These are phyloP conservation scores for Eciton burchellii DNA, from an alignment of 1,140 invertebrate species.

Conservation along the genomic window DNA sequence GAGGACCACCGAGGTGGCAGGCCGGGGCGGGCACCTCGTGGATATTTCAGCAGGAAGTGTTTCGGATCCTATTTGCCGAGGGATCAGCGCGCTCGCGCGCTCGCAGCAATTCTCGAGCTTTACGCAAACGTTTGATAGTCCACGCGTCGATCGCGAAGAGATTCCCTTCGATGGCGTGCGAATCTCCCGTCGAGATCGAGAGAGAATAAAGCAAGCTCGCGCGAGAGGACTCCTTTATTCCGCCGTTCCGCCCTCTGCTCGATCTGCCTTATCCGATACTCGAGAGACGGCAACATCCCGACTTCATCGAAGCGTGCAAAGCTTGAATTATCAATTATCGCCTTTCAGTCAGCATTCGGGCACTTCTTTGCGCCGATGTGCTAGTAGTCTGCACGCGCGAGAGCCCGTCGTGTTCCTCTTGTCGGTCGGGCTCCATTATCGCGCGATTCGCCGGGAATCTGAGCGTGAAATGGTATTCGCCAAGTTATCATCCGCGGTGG, in stretches of 20 bases:
- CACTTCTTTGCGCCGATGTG: background rate
- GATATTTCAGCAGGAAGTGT: constrained; percentile 58
- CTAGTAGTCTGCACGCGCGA: background rate
- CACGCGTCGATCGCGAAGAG: constrained; percentile 37
- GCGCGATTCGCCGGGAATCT: constrained; percentile 28
- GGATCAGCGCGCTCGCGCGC: constrained; percentile 52
- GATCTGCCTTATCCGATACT: background rate
- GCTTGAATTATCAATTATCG: background rate
- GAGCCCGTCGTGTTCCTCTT: constrained; percentile 23
- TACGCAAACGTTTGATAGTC: constrained; percentile 47
- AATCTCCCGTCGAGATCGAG: constrained; percentile 11
- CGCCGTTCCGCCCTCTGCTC: background rate
- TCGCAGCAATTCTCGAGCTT: constrained; percentile 49
- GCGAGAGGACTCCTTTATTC: constrained; percentile 10
- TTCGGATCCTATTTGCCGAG: constrained; percentile 56
- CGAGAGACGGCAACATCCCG: constrained; percentile 16
- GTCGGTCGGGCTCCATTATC: constrained; percentile 47
- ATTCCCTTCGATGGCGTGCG: constrained; percentile 11
- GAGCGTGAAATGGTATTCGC: constrained; percentile 56
- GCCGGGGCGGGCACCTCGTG: constrained; percentile 21
- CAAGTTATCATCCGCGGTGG: constrained; percentile 43
- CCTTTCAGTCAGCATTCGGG: background rate
- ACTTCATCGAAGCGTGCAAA: background rate
- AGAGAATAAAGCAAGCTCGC: constrained; percentile 31
- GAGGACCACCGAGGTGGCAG: background rate